Percentiles rank a stretch among this genome's conserved stretches.
Conservation (phyloP, 2,888 invertebrate species). For the Micoletzkya japonica region DNA sequence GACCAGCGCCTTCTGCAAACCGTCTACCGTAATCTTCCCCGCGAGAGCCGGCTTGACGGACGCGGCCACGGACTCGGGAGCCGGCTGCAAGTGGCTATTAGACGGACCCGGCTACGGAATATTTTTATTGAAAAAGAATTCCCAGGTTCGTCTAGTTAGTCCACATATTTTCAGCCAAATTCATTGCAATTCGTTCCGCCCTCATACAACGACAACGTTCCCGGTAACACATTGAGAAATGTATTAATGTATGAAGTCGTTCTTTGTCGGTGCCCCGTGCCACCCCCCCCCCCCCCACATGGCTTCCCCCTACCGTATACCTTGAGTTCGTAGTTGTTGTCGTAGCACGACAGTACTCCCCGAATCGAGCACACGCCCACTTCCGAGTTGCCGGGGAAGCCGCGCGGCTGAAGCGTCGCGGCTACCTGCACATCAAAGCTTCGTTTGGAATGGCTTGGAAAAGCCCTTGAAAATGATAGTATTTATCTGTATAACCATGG, state of each 20-base stretch:
- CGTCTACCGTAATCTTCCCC: constrained; percentile 7
- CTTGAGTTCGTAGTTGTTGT: constrained; percentile 47
- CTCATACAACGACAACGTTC: too few species aligned
- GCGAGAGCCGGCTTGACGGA: constrained; percentile 8
- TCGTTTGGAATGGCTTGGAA: too few species aligned
- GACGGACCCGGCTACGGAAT: too few species aligned
- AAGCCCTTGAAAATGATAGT: too few species aligned
- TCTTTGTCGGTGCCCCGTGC: too few species aligned
- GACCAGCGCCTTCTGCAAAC: constrained; percentile 6
- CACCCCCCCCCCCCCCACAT: too few species aligned
- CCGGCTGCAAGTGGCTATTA: constrained; percentile 13
- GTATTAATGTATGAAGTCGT: too few species aligned
- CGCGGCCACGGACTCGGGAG: background rate
- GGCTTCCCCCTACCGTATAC: too few species aligned
- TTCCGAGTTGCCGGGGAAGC: constrained; percentile 27
- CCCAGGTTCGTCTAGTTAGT: background rate
- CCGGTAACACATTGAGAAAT: too few species aligned
- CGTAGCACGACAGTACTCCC: constrained; percentile 49
- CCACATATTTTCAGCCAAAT: background rate
- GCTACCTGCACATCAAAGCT: too few species aligned
- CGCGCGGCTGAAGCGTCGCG: background rate
- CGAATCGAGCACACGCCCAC: constrained; percentile 40
- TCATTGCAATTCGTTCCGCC: background rate
- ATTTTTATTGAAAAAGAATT: background rate
- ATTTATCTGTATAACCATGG: too few species aligned